phyloP scores from a whole-genome alignment of 1,140 invertebrate genomes.

The Pissodes strobi region DNA sequence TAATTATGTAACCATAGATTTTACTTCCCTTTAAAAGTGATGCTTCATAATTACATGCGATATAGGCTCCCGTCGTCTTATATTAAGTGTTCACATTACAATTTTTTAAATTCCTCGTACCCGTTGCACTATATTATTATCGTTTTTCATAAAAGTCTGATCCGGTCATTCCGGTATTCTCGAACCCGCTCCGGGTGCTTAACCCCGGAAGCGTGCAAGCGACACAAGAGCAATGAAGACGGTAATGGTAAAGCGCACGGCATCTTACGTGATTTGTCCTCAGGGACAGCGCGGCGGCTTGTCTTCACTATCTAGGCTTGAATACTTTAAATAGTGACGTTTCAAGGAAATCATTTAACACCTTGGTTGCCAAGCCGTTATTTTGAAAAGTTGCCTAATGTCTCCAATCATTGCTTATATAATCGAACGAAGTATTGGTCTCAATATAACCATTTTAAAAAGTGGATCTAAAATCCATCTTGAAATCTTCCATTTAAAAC shows the following conservation, averaged over 20 bases:
- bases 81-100: too few species aligned
- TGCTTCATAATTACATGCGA: too few species aligned
- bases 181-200: conserved; percentile 15
- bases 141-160: neutral
- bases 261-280: conserved; percentile 21
- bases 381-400: conserved; percentile 4
- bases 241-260: conserved; percentile 14
- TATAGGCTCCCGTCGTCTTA: too few species aligned
- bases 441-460: too few species aligned
- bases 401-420: too few species aligned
- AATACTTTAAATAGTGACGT: neutral
- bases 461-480: too few species aligned
- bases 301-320: neutral
- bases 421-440: too few species aligned
- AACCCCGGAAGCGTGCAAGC: conserved; percentile 15
- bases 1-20: too few species aligned
- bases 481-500: too few species aligned
- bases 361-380: neutral
- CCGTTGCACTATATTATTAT: conserved; percentile 6
- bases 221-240: conserved; percentile 11
- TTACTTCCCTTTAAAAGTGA: too few species aligned
- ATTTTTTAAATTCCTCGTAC: too few species aligned
- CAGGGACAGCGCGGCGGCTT: neutral
- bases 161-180: conserved; percentile 1
- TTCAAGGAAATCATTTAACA: neutral